Conservation (phyloP, 1,140 invertebrate species). For the Lucilia cuprina region DNA sequence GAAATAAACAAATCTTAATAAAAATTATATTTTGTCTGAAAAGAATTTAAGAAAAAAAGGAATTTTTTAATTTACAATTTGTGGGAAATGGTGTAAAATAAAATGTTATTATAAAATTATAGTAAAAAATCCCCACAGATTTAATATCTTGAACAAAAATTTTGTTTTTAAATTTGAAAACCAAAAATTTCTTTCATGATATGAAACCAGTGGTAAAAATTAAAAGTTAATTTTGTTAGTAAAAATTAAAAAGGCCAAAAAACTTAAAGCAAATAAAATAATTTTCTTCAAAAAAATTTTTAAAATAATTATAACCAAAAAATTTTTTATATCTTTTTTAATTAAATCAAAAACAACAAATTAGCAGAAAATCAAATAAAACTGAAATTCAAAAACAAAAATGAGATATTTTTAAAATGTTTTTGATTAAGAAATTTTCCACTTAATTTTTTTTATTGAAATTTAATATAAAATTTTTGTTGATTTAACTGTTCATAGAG, state of each 20-base stretch:
- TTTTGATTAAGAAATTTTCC: conserved; percentile 21
- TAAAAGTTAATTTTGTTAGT: not conserved
- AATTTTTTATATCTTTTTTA: not conserved
- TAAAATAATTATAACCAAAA: not conserved
- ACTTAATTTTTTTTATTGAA: not conserved
- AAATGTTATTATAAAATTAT: not conserved
- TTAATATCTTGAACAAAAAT: too few species aligned
- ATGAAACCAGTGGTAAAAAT: not conserved
- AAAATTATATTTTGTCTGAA: too few species aligned
- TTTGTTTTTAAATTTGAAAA: too few species aligned
- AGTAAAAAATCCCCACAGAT: too few species aligned
- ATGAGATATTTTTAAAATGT: not conserved
- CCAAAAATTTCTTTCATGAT: too few species aligned
- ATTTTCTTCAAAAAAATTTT: not conserved
- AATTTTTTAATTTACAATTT: not conserved
- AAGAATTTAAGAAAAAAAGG: too few species aligned
- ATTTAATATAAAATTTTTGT: too few species aligned
- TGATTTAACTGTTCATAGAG: too few species aligned
- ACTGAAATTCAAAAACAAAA: not conserved
- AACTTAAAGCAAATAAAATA: not conserved
- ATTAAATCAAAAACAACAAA: not conserved
- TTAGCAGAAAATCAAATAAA: not conserved
- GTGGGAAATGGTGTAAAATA: not conserved
- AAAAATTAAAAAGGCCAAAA: not conserved
- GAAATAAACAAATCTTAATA: too few species aligned